Base-by-base conservation (phyloP, 2,113 vertebrate species). In the Oncorhynchus masou region DNA sequence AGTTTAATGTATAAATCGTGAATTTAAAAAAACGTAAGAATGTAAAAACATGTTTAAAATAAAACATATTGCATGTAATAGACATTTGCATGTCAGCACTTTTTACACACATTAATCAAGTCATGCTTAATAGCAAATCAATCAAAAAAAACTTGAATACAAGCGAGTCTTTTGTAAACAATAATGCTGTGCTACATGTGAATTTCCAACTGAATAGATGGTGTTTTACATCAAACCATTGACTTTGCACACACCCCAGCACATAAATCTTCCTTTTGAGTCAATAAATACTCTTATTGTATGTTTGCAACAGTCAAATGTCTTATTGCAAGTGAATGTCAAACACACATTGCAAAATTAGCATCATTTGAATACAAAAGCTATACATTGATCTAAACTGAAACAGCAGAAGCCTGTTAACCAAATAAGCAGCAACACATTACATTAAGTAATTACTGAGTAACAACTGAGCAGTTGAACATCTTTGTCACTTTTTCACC, bases 361-460 rank as follows among this genome's bases (percentile, higher is more conserved):
- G 27, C 25, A 59, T 76, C 9, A 4, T 48, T 31, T 65, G 29
- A 78, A 80, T 57, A 66, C 73, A 81, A 73, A 77, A 76, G 67
- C 67, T n/a, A 74, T 74, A 48, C 73, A 80, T 86, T 86, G 75
- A 90, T 90, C 85, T 84, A 71, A 66, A 68, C 60, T 70, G 39
- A 74, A 80, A 84, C 84, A 88, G 71, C 76, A 80, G 83, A 75
- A 86, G 79, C 79, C 74, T 81, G 62, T 84, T 79, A 49, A 86
- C 80, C 76, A 80, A 78, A 83, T 62, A 84, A 83, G 86, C 83
- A 84, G 84, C 84, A 91, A 84, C 72, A 82, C 68, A 79, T 80
- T 72, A 87, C 80, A 76, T 79, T 2, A 79, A 80, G 75, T 85
- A 75, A 81, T 34, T 80, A 74, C 60, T 73, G 72, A 34, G 31